Evolutionary conservation across 2,113 vertebrate genomes (phyloP), one percentile per base, ranked within the genome.

Genomic region (Meleagris gallopavo): DNA sequence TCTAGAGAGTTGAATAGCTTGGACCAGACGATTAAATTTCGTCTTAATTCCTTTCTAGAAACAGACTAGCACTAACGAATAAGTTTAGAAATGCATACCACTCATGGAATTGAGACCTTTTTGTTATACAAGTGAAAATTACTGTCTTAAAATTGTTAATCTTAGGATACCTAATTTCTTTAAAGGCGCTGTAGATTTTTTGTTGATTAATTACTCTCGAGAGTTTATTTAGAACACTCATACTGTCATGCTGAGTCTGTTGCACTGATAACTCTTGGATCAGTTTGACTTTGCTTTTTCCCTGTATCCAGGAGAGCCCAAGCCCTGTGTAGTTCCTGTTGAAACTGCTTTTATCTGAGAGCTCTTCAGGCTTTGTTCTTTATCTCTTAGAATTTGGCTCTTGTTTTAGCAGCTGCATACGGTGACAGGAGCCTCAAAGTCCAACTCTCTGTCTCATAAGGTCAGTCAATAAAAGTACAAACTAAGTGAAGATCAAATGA

Each of bases 371-470:
- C 27, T 77, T 74, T 10, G 11, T 74, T 90, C 54, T 81, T 65
- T 70, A 19, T 15, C 13, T 74, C 61, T 40, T 34, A 80, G 20
- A 13, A 10, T 46, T 62, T 81, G 0, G 45, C 58, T 81, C 32
- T 52, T 8, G 0, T 75, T 91, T 87, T 14, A 50, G 25, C 50
- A 19, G 6, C n/a, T 90, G 14, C 11, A 27, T n/a, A 27, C 43
- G 18, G 20, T 6, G 57, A 13, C 17, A 52, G 25, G 16, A 69
- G 5, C 27, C 25, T 83, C 13, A 34, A 18, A 69, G 65, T 30
- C 3, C 40, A 13, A 77, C 60, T 74, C 0, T 0, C 54, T 48
- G 3, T 58, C 75, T 17, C 2, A 27, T 91, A 58, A 79, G 13
- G 40, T 82, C 62, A 58, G 57, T 25, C 34, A 30, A 19, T 54